These are phyloP conservation scores for Eucriotettix oculatus DNA, from an alignment of 2,888 invertebrate species.

Conservation along the genomic window DNA sequence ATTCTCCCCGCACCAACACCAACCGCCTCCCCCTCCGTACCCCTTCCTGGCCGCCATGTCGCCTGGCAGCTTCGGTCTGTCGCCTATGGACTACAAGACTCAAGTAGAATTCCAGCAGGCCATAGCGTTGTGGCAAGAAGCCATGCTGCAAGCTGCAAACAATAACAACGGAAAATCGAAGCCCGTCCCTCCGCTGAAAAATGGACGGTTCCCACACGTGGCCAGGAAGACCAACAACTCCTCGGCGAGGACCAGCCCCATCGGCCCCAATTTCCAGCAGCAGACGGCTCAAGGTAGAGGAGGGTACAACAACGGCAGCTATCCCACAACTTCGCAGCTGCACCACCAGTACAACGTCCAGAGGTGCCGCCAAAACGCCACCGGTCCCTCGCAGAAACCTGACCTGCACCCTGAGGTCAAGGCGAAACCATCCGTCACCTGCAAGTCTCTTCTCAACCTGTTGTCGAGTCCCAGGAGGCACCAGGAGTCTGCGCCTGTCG, in stretches of 20 bases:
- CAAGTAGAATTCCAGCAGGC: constrained; percentile 36
- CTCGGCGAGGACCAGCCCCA: constrained; percentile 34
- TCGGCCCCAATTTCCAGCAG: constrained; percentile 25
- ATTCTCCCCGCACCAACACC: constrained; percentile 19
- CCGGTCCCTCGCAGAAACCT: neutral
- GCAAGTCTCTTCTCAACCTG: constrained; percentile 41
- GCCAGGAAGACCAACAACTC: constrained; percentile 15
- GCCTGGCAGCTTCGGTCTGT: constrained; percentile 24
- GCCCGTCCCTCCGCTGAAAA: constrained; percentile 17
- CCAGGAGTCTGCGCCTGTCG: neutral
- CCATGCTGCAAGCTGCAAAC: constrained; percentile 34
- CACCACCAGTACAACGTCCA: neutral
- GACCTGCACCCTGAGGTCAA: neutral
- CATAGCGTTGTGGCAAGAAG: constrained; percentile 53
- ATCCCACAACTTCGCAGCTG: constrained; percentile 8
- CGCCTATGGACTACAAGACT: constrained; percentile 21
- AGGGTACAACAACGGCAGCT: constrained; percentile 1
- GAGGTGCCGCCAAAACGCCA: neutral
- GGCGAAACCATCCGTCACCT: constrained; percentile 5
- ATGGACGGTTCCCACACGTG: neutral
- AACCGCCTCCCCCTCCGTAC: constrained; percentile 30
- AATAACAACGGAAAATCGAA: constrained; percentile 8
- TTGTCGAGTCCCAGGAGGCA: constrained; percentile 17
- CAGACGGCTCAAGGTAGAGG: neutral
- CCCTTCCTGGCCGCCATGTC: constrained; percentile 31